A percentile compares a stretch with the other conserved stretches of the same genome.
phyloP scores from a whole-genome alignment of 2,888 invertebrate species.

The Ypsolopha scabrella region DNA sequence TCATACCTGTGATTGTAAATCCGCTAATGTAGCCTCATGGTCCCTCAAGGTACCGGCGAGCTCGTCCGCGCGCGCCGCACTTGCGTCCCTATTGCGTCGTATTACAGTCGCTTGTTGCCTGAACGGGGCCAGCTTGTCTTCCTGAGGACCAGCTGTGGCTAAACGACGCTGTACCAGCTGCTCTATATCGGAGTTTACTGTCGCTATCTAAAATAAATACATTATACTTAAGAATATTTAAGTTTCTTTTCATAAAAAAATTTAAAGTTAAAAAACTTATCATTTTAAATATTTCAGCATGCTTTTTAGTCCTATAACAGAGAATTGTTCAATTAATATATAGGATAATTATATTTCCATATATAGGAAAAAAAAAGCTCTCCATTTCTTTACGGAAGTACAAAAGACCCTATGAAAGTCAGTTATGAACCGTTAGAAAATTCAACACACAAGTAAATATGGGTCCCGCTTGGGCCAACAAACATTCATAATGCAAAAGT shows the following conservation, averaged over 20 bases:
- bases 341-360: no score
- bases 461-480: neutral
- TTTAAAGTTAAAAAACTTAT: no score
- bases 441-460: no score
- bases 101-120: constrained; percentile 88
- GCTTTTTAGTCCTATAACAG: no score
- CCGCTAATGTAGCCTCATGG: constrained; percentile 72
- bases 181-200: constrained; percentile 73
- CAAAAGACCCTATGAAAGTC: no score
- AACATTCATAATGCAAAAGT: neutral
- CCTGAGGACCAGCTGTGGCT: constrained; percentile 71
- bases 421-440: no score
- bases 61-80: constrained; percentile 78
- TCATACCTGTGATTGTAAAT: constrained; percentile 58
- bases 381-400: no score
- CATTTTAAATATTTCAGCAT: no score
- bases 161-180: constrained; percentile 79
- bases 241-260: no score
- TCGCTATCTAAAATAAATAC: constrained; percentile 45
- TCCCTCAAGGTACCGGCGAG: constrained; percentile 72
- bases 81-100: constrained; percentile 81
- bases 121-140: constrained; percentile 85
- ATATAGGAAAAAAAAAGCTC: no score
- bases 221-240: no score
- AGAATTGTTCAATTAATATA: no score